Evolutionary conservation across 2,888 invertebrate species (phyloP).

Genomic region (Morpho deidamia): DNA sequence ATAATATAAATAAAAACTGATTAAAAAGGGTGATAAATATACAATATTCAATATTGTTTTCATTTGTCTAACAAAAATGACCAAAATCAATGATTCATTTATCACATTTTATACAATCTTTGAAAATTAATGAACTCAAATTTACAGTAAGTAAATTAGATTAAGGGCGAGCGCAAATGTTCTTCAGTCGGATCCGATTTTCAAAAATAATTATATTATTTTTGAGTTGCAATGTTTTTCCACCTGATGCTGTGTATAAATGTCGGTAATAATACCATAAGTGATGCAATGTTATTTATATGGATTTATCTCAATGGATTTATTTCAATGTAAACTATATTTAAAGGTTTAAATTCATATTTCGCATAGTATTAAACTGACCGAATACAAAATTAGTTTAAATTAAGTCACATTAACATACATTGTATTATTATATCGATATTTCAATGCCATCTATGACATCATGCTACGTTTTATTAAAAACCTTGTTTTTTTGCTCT

Average conservation of each 20-base stretch:
- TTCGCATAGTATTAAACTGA: background rate
- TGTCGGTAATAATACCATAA: too few relatives aligned
- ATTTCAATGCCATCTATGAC: too few relatives aligned
- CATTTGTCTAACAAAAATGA: slow-evolving; percentile 2
- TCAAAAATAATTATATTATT: background rate
- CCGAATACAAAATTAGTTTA: too few relatives aligned
- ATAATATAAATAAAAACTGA: background rate
- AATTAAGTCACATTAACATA: too few relatives aligned
- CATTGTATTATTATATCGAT: too few relatives aligned
- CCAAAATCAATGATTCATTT: slow-evolving; percentile 9
- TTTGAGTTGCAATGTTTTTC: too few relatives aligned
- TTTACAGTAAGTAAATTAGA: slow-evolving; percentile 13
- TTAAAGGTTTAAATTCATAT: background rate
- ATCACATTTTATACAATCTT: slow-evolving; percentile 15
- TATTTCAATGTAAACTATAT: too few relatives aligned
- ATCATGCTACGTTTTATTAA: too few relatives aligned
- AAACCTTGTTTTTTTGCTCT: too few relatives aligned
- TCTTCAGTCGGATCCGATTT: slow-evolving; percentile 1
- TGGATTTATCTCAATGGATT: too few relatives aligned
- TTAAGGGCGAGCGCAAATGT: background rate
- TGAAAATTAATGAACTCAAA: slow-evolving; percentile 6
- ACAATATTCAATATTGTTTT: slow-evolving; percentile 22
- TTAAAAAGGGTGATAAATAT: slow-evolving; percentile 3
- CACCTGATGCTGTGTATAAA: too few relatives aligned
- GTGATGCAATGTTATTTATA: too few relatives aligned